A percentile compares a stretch with the other conserved stretches of the same genome.
Evolutionary conservation across 2,113 vertebrate genomes (phyloP).

Genomic region (Leucopsar rothschildi): DNA sequence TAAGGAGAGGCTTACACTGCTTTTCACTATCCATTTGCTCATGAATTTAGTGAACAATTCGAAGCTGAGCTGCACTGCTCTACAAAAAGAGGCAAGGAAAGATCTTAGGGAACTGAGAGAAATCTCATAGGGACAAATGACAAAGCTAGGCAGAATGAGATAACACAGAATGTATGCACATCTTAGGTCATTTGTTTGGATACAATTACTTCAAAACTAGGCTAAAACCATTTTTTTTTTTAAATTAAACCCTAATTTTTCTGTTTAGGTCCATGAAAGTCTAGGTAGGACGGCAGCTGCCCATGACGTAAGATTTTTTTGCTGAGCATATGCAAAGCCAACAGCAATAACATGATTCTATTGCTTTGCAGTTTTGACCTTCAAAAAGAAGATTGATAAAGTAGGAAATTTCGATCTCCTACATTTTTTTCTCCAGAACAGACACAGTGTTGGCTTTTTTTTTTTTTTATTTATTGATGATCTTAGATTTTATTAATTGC

Average conservation of each 20-base stretch:
- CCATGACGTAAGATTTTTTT: not conserved
- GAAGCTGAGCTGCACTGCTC: not conserved
- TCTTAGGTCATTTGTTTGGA: not conserved
- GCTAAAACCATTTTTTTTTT: not conserved
- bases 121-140: not conserved
- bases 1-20: slow-evolving; percentile 13
- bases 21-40: slow-evolving; percentile 41
- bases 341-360: not conserved
- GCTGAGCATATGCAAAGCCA: not conserved
- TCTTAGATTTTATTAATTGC: not conserved
- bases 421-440: not conserved
- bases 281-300: not conserved
- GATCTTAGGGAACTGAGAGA: not conserved
- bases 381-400: not conserved
- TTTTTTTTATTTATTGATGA: not conserved
- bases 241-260: not conserved
- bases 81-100: not conserved
- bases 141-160: not conserved
- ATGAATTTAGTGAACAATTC: not conserved
- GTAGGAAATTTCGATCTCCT: not conserved
- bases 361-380: not conserved
- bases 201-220: not conserved
- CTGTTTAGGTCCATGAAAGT: not conserved
- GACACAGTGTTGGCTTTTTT: not conserved
- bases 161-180: not conserved